Evolutionary conservation across 2,888 invertebrate genomes (phyloP).

Genomic region (Drosophila nigricruria): DNA sequence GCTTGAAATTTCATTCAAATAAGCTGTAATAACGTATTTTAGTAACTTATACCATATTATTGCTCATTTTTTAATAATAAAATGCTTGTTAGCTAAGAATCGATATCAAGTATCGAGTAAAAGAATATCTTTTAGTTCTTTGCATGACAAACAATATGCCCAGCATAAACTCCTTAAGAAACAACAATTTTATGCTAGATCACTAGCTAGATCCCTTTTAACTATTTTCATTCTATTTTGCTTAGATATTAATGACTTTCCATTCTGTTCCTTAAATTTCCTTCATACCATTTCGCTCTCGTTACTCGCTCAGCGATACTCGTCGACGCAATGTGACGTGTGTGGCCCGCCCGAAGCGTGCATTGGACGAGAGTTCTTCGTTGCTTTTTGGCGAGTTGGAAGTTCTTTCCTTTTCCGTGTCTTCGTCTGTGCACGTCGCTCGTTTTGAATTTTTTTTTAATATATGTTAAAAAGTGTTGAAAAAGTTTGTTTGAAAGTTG

Average conservation of each 20-base stretch:
- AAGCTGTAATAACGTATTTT: no score
- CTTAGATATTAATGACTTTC: no score
- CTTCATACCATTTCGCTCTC: not conserved
- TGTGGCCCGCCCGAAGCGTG: not conserved
- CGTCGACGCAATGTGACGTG: slow-evolving; percentile 5
- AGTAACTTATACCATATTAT: no score
- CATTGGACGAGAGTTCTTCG: not conserved
- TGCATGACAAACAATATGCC: no score
- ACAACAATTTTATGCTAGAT: no score
- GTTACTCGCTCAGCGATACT: slow-evolving; percentile 1
- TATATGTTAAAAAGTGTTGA: slow-evolving; percentile 23
- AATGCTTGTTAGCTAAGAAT: no score
- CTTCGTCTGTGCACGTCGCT: slow-evolving; percentile 41
- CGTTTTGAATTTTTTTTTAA: slow-evolving; percentile 19
- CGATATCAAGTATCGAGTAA: no score
- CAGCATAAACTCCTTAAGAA: no score
- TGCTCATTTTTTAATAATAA: no score
- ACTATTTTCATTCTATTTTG: no score
- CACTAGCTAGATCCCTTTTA: not conserved
- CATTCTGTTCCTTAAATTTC: not conserved
- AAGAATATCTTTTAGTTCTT: no score
- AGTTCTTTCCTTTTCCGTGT: slow-evolving; percentile 8
- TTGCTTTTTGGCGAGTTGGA: not conserved
- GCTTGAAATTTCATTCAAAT: no score
- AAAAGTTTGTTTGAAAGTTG: slow-evolving; percentile 16